Conservation (phyloP, 2,888 invertebrate genomes). For the Lampropteryx suffumata region DNA sequence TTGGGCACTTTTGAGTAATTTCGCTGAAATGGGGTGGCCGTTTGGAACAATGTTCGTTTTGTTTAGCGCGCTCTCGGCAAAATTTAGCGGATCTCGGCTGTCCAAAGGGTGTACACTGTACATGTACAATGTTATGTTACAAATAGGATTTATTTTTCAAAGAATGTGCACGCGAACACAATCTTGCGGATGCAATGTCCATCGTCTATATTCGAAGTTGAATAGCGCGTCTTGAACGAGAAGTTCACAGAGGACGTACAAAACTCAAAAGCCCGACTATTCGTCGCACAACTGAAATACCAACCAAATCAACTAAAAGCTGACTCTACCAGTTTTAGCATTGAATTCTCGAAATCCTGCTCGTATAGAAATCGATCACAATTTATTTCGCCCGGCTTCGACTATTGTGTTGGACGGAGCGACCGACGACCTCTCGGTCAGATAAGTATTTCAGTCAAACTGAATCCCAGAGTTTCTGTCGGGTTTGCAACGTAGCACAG, state of each 20-base stretch:
- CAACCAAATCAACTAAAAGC: slow-evolving; percentile 19
- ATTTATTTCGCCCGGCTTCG: slow-evolving; percentile 22
- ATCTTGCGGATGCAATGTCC: slow-evolving; percentile 2
- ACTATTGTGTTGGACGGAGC: slow-evolving; percentile 21
- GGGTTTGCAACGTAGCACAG: slow-evolving; percentile 50
- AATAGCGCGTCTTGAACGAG: slow-evolving; percentile 3
- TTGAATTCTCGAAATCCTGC: slow-evolving; percentile 17
- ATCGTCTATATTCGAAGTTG: not conserved
- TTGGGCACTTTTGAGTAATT: slow-evolving; percentile 63
- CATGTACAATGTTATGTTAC: slow-evolving; percentile 14
- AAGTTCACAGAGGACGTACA: slow-evolving; percentile 5
- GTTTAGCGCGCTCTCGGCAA: slow-evolving; percentile 41
- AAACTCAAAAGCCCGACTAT: slow-evolving; percentile 9
- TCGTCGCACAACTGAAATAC: slow-evolving; percentile 2
- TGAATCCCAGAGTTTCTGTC: slow-evolving; percentile 25
- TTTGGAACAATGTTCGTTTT: slow-evolving; percentile 57
- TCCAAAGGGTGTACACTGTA: slow-evolving; percentile 30
- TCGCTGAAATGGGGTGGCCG: slow-evolving; percentile 46
- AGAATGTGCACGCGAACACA: slow-evolving; percentile 18
- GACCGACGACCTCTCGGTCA: slow-evolving; percentile 19
- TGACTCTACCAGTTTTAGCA: slow-evolving; percentile 5
- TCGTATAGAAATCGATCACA: slow-evolving; percentile 19
- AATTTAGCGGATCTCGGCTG: slow-evolving; percentile 16
- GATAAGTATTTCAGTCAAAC: slow-evolving; percentile 26
- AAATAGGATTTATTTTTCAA: slow-evolving; percentile 28